Conservation (phyloP, 2,888 invertebrate species). For the Meliscaeva auricollis region DNA sequence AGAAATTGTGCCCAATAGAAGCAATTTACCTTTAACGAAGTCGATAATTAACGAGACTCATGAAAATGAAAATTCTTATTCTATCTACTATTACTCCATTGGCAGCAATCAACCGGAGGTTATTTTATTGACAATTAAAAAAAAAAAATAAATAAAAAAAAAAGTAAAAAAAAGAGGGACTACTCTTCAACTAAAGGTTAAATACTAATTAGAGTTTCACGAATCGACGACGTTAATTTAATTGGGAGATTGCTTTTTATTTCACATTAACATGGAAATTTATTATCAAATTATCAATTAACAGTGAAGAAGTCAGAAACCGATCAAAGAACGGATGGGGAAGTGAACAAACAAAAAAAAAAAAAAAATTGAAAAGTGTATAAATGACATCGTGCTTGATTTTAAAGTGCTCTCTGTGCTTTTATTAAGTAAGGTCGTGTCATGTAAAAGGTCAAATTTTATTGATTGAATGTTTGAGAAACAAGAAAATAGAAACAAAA, state of each 20-base stretch:
- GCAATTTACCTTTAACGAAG: constrained; percentile 52
- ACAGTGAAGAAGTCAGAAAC: not conserved
- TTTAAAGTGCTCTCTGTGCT: too few relatives aligned
- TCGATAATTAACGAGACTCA: constrained; percentile 52
- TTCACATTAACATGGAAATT: constrained; percentile 14
- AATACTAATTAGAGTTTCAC: constrained; percentile 42
- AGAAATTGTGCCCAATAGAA: constrained; percentile 31
- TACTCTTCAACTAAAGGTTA: constrained; percentile 35
- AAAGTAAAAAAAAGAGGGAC: constrained; percentile 8
- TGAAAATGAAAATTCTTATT: constrained; percentile 25
- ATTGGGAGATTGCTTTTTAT: constrained; percentile 45
- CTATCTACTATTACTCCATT: constrained; percentile 20
- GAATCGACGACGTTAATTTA: constrained; percentile 31
- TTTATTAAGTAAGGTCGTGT: too few relatives aligned
- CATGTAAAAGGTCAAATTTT: too few relatives aligned
- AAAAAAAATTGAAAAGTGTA: not conserved
- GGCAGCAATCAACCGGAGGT: constrained; percentile 54
- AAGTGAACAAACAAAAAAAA: not conserved
- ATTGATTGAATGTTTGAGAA: too few relatives aligned
- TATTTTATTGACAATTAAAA: constrained; percentile 45
- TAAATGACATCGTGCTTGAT: too few relatives aligned
- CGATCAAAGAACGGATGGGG: not conserved
- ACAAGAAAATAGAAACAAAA: too few relatives aligned
- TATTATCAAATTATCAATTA: constrained; percentile 16
- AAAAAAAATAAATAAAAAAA: constrained; percentile 7